phyloP scores from a whole-genome alignment of 2,888 invertebrate genomes.

The Apamea crenata region DNA sequence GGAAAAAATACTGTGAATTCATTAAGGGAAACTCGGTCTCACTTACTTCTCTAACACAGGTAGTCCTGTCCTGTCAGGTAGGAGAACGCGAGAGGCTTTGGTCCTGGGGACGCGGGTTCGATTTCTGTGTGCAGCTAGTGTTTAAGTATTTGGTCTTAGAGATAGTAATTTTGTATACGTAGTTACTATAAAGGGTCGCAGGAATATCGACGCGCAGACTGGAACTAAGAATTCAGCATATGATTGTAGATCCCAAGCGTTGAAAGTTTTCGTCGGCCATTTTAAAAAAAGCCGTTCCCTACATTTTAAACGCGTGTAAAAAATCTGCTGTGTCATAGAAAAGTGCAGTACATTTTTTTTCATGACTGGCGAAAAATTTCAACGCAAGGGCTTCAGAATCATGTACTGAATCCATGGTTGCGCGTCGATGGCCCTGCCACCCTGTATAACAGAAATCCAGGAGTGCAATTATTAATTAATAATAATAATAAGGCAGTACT shows the following conservation, averaged over 20 bases:
- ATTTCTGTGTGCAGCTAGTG: not conserved
- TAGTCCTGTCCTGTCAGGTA: not conserved
- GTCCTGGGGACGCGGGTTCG: too few relatives aligned
- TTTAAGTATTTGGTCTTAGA: not conserved
- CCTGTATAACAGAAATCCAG: not conserved
- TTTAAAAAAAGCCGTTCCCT: too few relatives aligned
- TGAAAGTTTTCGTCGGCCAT: too few relatives aligned
- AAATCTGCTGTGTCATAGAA: too few relatives aligned
- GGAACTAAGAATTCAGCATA: not conserved
- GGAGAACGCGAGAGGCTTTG: not conserved
- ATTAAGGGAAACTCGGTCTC: not conserved
- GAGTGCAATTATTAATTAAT: not conserved
- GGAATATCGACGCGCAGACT: not conserved
- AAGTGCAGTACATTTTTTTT: too few relatives aligned
- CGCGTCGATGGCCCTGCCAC: too few relatives aligned
- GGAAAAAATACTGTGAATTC: slow-evolving; percentile 38
- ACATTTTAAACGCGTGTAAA: too few relatives aligned
- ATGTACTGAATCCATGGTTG: too few relatives aligned
- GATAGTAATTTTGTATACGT: not conserved
- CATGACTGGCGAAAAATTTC: too few relatives aligned
- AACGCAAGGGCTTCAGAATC: too few relatives aligned
- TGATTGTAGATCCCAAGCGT: not conserved
- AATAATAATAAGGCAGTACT: too few relatives aligned
- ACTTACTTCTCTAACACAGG: not conserved
- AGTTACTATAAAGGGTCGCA: not conserved